phyloP scores from a whole-genome alignment of 2,113 vertebrate species.

The Hemichromis elongatus region DNA sequence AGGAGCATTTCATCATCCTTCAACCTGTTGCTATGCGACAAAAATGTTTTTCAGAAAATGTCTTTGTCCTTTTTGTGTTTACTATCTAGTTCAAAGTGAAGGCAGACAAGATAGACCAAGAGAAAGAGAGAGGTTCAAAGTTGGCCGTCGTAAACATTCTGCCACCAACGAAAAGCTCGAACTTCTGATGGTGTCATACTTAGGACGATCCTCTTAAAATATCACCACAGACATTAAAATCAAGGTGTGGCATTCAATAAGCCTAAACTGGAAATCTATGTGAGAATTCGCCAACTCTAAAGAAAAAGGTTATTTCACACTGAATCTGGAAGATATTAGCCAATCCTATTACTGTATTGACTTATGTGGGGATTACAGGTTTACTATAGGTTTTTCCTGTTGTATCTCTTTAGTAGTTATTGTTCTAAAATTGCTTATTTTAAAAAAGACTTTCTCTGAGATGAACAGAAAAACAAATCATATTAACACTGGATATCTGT shows the following conservation, averaged over 20 bases:
- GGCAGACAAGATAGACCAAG: not conserved
- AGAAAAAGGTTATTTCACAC: not conserved
- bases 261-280: not conserved
- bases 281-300: not conserved
- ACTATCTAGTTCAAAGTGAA: not conserved
- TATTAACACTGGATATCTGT: not conserved
- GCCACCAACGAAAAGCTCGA: not conserved
- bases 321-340: not conserved
- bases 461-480: not conserved
- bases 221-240: not conserved
- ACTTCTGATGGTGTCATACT: not conserved
- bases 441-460: not conserved
- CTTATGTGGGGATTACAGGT: accelerated
- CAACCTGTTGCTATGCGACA: conserved; percentile 52
- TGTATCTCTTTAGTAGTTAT: not conserved
- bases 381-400: not conserved
- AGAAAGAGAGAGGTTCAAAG: not conserved
- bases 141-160: accelerated
- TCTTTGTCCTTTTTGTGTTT: not conserved
- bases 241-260: not conserved
- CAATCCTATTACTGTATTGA: not conserved
- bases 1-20: not conserved
- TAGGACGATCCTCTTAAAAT: not conserved
- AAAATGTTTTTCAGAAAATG: not conserved
- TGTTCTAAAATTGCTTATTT: not conserved